Evolutionary conservation across 2,797 vertebrate species (phyloP).

Genomic region (Muscicapa comitata): DNA sequence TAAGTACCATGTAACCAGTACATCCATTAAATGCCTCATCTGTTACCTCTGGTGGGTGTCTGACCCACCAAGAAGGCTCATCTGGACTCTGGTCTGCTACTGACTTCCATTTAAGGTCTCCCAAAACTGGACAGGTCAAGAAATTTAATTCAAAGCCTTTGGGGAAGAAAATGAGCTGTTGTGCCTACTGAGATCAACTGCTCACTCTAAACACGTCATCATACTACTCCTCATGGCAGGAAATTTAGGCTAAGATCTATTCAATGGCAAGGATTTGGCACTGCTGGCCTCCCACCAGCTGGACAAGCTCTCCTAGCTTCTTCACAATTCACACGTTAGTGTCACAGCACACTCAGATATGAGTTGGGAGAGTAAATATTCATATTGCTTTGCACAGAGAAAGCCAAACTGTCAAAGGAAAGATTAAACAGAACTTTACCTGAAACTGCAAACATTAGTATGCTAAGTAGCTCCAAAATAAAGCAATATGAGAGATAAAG

Average conservation of each 20-base stretch:
- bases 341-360: background rate
- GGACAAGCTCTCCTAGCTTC: background rate
- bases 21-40: background rate
- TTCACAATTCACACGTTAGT: background rate
- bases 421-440: background rate
- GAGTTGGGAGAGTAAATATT: background rate
- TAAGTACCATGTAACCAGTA: background rate
- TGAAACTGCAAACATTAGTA: background rate
- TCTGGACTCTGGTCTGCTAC: background rate
- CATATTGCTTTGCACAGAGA: background rate
- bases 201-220: fast-evolving
- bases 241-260: background rate
- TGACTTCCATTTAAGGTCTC: background rate
- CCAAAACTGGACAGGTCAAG: background rate
- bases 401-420: background rate
- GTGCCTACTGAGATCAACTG: background rate
- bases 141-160: background rate
- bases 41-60: background rate
- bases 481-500: background rate
- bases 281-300: background rate
- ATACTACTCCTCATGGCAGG: background rate
- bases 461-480: background rate
- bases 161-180: background rate
- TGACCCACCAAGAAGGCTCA: background rate
- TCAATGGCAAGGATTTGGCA: background rate